Percentiles rank a stretch among this genome's conserved stretches.
Conservation (phyloP, 2,113 vertebrate species). For the Lophura nycthemera region DNA sequence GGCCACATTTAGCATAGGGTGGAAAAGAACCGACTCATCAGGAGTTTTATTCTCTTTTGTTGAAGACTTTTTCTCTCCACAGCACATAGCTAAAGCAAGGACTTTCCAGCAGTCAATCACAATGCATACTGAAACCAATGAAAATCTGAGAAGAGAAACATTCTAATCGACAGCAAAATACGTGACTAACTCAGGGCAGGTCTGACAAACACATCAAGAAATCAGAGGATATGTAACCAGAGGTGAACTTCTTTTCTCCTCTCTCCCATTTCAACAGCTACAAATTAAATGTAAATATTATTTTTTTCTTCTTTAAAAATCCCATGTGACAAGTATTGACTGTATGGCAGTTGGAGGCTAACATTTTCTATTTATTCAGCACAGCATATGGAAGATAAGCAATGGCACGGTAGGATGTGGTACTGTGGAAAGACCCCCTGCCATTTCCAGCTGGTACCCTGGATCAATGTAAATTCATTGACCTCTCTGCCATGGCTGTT, state of each 20-base stretch:
- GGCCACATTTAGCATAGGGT: not conserved
- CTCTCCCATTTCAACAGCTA: not conserved
- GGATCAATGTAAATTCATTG: conserved; percentile 6
- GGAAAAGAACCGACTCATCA: not conserved
- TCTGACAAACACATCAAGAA: conserved; percentile 9
- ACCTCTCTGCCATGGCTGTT: not conserved
- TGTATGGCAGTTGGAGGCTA: not conserved
- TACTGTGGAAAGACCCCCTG: not conserved
- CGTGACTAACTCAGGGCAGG: not conserved
- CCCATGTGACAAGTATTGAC: not conserved
- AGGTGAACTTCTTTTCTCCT: not conserved
- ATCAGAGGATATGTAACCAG: not conserved
- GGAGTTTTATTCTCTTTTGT: not conserved
- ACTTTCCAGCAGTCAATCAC: not conserved
- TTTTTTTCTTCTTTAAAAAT: not conserved
- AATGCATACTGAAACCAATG: not conserved
- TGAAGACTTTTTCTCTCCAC: not conserved
- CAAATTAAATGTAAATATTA: not conserved
- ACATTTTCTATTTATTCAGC: not conserved
- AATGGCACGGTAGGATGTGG: not conserved
- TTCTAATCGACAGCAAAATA: not conserved
- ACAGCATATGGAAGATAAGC: conserved; percentile 4
- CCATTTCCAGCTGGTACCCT: conserved; percentile 15
- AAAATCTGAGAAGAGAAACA: not conserved
- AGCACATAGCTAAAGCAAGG: not conserved